A percentile compares a stretch with the other conserved stretches of the same genome.
Conservation (phyloP, 2,888 invertebrate species). For the Phaonia tiefii region DNA sequence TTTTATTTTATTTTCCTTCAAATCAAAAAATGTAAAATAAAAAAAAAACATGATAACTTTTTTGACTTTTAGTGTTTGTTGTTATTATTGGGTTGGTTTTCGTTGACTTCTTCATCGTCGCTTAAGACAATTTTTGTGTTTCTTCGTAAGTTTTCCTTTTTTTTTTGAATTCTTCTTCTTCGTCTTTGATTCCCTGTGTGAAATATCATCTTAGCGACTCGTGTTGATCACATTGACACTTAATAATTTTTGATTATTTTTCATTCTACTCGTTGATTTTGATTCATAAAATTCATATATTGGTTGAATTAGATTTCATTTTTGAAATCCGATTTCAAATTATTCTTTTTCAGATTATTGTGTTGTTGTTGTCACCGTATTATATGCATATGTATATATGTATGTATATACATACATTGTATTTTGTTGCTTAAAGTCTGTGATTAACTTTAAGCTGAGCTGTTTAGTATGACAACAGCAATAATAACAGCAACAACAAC, state of each 20-base stretch:
- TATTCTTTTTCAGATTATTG: conserved; percentile 12
- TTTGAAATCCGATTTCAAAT: conserved; percentile 10
- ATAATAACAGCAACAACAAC: neutral
- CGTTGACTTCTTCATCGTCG: conserved; percentile 16
- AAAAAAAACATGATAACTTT: conserved; percentile 59
- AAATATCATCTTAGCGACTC: conserved; percentile 26
- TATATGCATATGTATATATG: neutral
- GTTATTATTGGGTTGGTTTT: conserved; percentile 29
- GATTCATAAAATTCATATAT: conserved; percentile 40
- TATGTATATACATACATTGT: conserved; percentile 5
- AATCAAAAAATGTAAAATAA: too few species aligned
- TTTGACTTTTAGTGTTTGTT: conserved; percentile 50
- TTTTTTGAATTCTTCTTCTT: neutral
- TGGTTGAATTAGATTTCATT: conserved; percentile 40
- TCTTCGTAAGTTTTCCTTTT: too few species aligned
- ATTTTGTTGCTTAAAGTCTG: conserved; percentile 1
- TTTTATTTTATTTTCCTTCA: neutral
- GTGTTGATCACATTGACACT: conserved; percentile 18
- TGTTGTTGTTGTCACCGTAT: conserved; percentile 40
- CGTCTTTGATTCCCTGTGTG: neutral
- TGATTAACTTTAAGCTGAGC: conserved; percentile 47
- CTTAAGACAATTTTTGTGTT: too few species aligned
- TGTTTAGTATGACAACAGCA: neutral
- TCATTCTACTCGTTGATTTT: neutral
- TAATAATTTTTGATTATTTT: neutral